These are phyloP conservation scores for Phyllostomus hastatus DNA, from an alignment of 2,113 vertebrate genomes.

Conservation along the genomic window DNA sequence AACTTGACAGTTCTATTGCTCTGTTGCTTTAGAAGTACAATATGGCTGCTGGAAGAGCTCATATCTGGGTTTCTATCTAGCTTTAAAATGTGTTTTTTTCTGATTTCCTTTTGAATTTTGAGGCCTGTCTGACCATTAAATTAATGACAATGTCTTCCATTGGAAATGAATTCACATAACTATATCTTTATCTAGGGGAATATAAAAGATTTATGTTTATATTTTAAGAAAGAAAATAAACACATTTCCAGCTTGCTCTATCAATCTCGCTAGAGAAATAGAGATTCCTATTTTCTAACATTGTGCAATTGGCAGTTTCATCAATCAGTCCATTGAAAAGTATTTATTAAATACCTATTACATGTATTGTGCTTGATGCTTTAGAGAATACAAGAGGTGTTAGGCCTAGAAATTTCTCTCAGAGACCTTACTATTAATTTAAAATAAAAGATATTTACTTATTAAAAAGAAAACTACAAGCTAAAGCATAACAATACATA, in stretches of 20 bases:
- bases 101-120: background rate
- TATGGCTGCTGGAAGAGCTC: background rate
- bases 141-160: background rate
- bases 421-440: background rate
- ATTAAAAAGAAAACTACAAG: background rate
- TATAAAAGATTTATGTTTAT: background rate
- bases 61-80: background rate
- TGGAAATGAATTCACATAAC: background rate
- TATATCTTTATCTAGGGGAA: background rate
- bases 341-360: background rate
- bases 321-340: background rate
- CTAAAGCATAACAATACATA: background rate
- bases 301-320: background rate
- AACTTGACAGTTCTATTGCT: background rate
- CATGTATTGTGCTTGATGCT: background rate
- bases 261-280: background rate
- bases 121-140: background rate
- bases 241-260: background rate
- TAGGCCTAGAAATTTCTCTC: background rate
- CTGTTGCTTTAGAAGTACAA: background rate
- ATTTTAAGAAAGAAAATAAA: constrained; percentile 17
- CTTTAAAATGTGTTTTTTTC: background rate
- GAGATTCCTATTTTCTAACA: background rate
- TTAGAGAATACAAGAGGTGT: background rate
- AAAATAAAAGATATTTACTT: background rate